Percentiles rank a stretch among this genome's conserved stretches.
These are phyloP conservation scores for Catharus bicknelli DNA, from an alignment of 2,113 vertebrate genomes.

Conservation along the genomic window DNA sequence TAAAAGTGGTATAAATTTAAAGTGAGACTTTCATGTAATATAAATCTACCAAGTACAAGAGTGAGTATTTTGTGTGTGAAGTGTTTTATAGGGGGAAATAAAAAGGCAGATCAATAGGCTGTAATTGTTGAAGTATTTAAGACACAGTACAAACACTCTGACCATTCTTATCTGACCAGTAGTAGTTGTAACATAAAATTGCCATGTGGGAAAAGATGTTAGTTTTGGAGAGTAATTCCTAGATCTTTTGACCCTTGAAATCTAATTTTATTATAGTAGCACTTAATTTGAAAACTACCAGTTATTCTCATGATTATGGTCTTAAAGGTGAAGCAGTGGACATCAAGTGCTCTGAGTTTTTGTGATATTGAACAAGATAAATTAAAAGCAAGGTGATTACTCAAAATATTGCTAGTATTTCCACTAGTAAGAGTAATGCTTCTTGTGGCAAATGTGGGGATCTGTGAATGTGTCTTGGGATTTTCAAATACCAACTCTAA, in stretches of 20 bases:
- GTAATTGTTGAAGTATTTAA: background rate
- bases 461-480: background rate
- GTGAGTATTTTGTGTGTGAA: background rate
- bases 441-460: background rate
- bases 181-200: background rate
- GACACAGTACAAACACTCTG: background rate
- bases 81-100: background rate
- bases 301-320: background rate
- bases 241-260: background rate
- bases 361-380: background rate
- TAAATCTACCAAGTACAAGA: background rate
- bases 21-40: background rate
- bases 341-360: background rate
- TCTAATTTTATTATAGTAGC: background rate
- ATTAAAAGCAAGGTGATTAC: background rate
- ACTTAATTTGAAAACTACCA: background rate
- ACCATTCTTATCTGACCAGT: background rate
- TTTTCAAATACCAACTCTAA: background rate
- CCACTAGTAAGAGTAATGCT: background rate
- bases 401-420: background rate
- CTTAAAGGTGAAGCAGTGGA: background rate
- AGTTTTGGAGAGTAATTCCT: background rate
- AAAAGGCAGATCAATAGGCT: background rate
- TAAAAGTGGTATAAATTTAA: background rate
- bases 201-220: background rate